Percentiles rank a stretch among this genome's conserved stretches.
Conservation (phyloP, 2,113 vertebrate species). For the Myotis davidii region DNA sequence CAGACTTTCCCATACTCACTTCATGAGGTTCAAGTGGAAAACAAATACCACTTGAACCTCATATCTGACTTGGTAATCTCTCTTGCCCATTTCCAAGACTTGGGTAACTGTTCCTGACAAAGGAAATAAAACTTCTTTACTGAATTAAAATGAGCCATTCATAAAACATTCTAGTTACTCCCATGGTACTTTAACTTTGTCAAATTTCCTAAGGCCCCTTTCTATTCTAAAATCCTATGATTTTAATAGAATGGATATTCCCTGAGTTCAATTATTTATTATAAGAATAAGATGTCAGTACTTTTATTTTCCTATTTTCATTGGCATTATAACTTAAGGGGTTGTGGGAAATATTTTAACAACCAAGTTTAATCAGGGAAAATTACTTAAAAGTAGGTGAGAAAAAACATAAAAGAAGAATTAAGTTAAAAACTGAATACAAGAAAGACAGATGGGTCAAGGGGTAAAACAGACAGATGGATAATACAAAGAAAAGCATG, state of each 20-base stretch:
- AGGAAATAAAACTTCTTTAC: constrained; percentile 22
- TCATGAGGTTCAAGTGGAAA: background rate
- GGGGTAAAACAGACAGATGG: background rate
- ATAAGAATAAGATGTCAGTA: background rate
- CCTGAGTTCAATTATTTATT: background rate
- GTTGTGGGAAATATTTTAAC: background rate
- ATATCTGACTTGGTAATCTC: background rate
- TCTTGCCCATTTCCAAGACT: background rate
- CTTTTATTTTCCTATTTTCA: background rate
- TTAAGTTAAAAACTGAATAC: background rate
- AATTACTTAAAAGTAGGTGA: background rate
- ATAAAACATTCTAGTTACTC: constrained; percentile 1
- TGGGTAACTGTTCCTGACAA: background rate
- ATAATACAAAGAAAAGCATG: background rate
- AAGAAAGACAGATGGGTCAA: background rate
- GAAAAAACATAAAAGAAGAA: constrained; percentile 22
- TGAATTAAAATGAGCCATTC: background rate
- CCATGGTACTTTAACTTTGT: background rate
- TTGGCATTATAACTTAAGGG: background rate
- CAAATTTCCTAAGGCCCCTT: background rate
- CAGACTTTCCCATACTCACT: background rate
- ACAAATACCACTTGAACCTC: too few relatives aligned
- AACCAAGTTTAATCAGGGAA: background rate
- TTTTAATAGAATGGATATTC: background rate
- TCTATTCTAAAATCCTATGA: background rate